A percentile compares a stretch with the other conserved stretches of the same genome.
phyloP scores from a whole-genome alignment of 2,113 vertebrate species.

The Sebastes fasciatus region DNA sequence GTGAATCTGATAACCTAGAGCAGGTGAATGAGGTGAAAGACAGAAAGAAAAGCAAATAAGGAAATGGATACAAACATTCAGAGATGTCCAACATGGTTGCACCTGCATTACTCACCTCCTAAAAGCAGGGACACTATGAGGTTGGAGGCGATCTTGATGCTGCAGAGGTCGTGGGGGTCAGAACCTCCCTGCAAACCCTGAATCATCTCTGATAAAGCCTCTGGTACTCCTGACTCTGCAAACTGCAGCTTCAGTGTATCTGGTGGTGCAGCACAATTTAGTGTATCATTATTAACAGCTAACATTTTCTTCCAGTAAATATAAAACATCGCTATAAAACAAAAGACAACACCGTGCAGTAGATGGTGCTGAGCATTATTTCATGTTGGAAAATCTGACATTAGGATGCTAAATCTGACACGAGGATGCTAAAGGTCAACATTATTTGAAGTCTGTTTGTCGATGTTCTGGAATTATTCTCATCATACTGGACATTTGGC shows the following conservation, averaged over 20 bases:
- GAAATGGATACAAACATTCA: neutral
- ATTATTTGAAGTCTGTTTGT: neutral
- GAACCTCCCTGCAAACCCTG: slow-evolving; percentile 84
- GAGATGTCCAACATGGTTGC: neutral
- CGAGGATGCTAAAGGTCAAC: neutral
- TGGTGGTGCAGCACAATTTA: slow-evolving; percentile 55
- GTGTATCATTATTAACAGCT: neutral
- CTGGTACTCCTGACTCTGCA: slow-evolving; percentile 88
- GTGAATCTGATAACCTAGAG: neutral
- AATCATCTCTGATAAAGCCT: slow-evolving; percentile 88
- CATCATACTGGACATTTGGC: neutral
- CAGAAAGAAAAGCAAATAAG: neutral
- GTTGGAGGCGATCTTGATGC: slow-evolving; percentile 91
- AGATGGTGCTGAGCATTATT: neutral
- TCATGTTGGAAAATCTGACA: neutral
- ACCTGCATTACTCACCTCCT: slow-evolving; percentile 83
- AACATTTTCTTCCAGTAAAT: neutral
- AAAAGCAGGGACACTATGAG: slow-evolving; percentile 90
- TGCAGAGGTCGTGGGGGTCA: slow-evolving; percentile 87
- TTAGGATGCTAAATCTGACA: neutral
- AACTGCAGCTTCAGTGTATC: slow-evolving; percentile 90
- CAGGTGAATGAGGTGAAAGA: neutral
- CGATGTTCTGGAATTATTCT: neutral
- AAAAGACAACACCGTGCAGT: neutral
- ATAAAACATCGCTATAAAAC: neutral